Evolutionary conservation across 2,797 vertebrate species (phyloP).

Genomic region (Siniperca obscura): DNA sequence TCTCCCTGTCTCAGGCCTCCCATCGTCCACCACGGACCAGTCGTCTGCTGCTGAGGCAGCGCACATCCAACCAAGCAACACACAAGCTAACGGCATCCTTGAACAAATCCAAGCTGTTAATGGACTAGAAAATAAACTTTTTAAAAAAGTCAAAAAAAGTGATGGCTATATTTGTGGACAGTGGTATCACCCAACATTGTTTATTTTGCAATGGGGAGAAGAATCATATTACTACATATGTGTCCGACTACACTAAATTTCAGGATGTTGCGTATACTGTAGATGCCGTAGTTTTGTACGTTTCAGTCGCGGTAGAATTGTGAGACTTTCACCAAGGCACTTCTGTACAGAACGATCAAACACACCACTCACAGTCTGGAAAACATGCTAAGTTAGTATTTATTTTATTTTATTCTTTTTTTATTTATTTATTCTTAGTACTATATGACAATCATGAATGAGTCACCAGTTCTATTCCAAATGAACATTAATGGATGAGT

Average conservation of each 20-base stretch:
- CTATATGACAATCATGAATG: slow-evolving; percentile 99
- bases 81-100: slow-evolving; percentile 88
- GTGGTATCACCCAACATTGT: slow-evolving; percentile 94
- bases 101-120: slow-evolving; percentile 82
- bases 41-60: slow-evolving; percentile 72
- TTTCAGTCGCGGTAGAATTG: slow-evolving; percentile 99
- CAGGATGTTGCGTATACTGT: slow-evolving; percentile 96
- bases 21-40: slow-evolving; percentile 84
- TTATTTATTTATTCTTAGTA: slow-evolving; percentile 89
- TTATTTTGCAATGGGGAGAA: slow-evolving; percentile 92
- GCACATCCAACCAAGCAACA: slow-evolving; percentile 86
- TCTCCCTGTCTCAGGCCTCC: slow-evolving; percentile 93
- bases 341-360: slow-evolving; percentile 93
- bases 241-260: slow-evolving; percentile 97
- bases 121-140: slow-evolving; percentile 67
- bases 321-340: slow-evolving; percentile 98
- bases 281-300: slow-evolving; percentile 99
- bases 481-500: slow-evolving; percentile 93
- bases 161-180: slow-evolving; percentile 95
- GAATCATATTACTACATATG: slow-evolving; percentile 89
- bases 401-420: slow-evolving; percentile 85
- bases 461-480: slow-evolving; percentile 93
- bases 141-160: slow-evolving; percentile 77
- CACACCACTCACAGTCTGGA: slow-evolving; percentile 80
- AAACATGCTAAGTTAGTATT: slow-evolving; percentile 84